Evolutionary conservation across 1,140 invertebrate species (phyloP), one percentile per base, ranked within the genome.

Genomic region (Tetramorium alpestre): DNA sequence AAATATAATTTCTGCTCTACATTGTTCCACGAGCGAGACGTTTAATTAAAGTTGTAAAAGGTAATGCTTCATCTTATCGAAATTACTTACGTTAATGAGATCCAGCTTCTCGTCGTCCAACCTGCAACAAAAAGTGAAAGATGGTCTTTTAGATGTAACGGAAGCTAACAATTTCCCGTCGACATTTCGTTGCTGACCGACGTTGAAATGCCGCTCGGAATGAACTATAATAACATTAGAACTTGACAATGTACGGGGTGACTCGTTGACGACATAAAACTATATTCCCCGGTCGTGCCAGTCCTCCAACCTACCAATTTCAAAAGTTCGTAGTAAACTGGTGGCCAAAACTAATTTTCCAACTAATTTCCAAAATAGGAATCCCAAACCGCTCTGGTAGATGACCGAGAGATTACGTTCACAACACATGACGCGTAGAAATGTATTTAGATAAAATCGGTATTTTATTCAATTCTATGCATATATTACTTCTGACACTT

Each of bases 31-130:
- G 13, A 60, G 41, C 54, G n/a, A 47, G 67, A 72, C 69, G 16
- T 84, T 84, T 84, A 60, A 75, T 75, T 73, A 75, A 84, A 47
- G 41, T 73, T 82, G 54, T 44, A 85, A 58, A 77, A 85, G 41
- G 56, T 85, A 76, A 60, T 47, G 18, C 18, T 58, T 16, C 38
- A 33, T 75, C 25, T 60, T 60, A 84, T 84, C 41, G 41, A 25
- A 58, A 47, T 49, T 94, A 97, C 97, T 97, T 96, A 98, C 98
- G 95, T 98, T 98, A 87, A 99, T 98, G 91, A 99, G 96, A 92
- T 97, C 96, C 93, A 98, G 97, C 94, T 98, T 98, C 91, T 97
- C 97, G 88, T 95, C 95, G 86, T 98, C 97, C 93, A 99, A 96
- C 93, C 98, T 98, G 96, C 76, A 97, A 97, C 93, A 95, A 87